Base-by-base conservation (phyloP, 2,113 vertebrate genomes). In the Columba janthina region DNA sequence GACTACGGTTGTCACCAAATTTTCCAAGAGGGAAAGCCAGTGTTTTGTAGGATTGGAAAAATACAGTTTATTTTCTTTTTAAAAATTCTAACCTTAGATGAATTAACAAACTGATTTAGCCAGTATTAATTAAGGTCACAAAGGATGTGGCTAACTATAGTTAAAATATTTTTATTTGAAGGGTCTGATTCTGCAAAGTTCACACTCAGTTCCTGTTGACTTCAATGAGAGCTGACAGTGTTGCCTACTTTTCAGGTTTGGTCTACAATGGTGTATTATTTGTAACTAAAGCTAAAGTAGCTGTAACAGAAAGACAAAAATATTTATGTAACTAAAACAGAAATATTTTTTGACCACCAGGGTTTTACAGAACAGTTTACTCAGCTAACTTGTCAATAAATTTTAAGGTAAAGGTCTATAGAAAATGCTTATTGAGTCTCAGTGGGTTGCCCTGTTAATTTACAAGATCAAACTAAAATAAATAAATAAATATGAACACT, bases 401-500 rank as follows among this genome's bases (percentile, higher is more conserved):
- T 64, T 81, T 67, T 64, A 84, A 56, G 28, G 50, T 44, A 73
- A 65, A 29, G 21, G 5, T 83, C 46, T 93, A 92, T 56, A 88
- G 97, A 98, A 97, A 98, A 97, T 97, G 93, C 95, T 97, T 84
- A 83, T 64, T 82, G 92, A 95, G 93, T 94, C 71, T 97, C 97
- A 93, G 56, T 91, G 94, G 86, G 92, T 93, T 93, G 62, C 93
- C 95, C 85, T 88, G 61, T 93, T 95, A 97, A 96, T 78, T 85
- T 95, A 60, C 88, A 90, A 95, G 67, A 91, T 93, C 88, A 94
- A 94, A 94, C 94, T 97, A 87, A 97, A 98, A 96, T 61, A 97
- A 85, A 85, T 64, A 97, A 96, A 97, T 97, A 97, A 97, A 96
- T 61, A 82, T 95, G 97, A 97, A 93, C 90, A 94, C 89, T 98